A percentile compares a stretch with the other conserved stretches of the same genome.
phyloP scores from a whole-genome alignment of 2,113 vertebrate genomes.

The Chrysochloris asiatica region DNA sequence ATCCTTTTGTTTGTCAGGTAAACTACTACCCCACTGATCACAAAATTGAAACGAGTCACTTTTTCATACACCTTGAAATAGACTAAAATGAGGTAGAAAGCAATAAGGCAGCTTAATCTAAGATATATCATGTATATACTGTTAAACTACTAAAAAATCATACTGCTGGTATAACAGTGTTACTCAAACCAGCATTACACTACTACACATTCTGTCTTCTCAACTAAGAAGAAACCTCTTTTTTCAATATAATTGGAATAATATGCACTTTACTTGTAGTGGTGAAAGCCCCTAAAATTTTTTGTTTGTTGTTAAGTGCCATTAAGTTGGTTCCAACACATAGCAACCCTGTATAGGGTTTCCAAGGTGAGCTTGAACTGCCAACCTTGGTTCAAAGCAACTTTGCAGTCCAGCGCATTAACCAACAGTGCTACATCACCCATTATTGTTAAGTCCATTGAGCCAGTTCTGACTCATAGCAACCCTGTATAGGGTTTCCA shows the following conservation, averaged over 20 bases:
- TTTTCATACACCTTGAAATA: conserved; percentile 15
- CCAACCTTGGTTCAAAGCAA: too few species aligned
- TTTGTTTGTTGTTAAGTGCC: too few species aligned
- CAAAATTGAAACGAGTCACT: conserved; percentile 9
- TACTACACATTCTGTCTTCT: neutral
- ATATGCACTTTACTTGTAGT: neutral
- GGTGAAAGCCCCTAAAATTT: neutral
- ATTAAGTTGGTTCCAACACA: too few species aligned
- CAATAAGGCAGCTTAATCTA: neutral
- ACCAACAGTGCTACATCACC: too few species aligned
- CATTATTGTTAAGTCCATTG: too few species aligned
- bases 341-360: too few species aligned
- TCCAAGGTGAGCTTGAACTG: too few species aligned
- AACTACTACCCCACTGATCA: neutral
- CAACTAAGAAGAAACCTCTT: neutral
- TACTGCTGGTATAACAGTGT: too few species aligned
- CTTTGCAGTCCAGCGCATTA: too few species aligned
- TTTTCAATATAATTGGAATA: conserved; percentile 12
- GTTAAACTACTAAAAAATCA: neutral
- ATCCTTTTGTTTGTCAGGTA: neutral
- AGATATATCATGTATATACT: neutral
- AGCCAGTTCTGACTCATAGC: too few species aligned
- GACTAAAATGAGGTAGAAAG: neutral
- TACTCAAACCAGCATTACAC: neutral
- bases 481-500: too few species aligned